A percentile compares a stretch with the other conserved stretches of the same genome.
phyloP scores from a whole-genome alignment of 2,888 invertebrate genomes.

The Eucera pruinosa region DNA sequence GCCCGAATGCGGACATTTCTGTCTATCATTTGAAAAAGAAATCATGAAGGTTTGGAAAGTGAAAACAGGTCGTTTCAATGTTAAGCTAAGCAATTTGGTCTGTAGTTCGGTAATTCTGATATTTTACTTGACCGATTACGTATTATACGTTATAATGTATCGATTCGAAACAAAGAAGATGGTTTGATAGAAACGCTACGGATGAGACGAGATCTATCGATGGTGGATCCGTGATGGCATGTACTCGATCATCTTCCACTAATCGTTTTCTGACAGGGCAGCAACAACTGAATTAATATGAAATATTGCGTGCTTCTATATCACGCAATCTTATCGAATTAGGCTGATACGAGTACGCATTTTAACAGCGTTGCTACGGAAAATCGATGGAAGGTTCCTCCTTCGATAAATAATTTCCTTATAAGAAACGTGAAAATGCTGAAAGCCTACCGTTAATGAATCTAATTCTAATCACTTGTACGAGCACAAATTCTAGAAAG shows the following conservation, averaged over 20 bases:
- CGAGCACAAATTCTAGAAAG: no score
- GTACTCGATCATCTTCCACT: slow-evolving; percentile 31
- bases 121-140: no score
- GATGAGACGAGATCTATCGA: neutral
- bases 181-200: neutral
- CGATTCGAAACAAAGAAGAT: neutral
- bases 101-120: no score
- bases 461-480: no score
- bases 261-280: slow-evolving; percentile 15
- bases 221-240: slow-evolving; percentile 4
- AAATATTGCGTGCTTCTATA: slow-evolving; percentile 49
- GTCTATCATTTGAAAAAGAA: no score
- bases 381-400: slow-evolving; percentile 10
- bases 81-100: no score
- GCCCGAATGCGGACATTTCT: no score
- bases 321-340: slow-evolving; percentile 60
- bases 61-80: no score
- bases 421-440: neutral
- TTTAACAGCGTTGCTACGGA: slow-evolving; percentile 25
- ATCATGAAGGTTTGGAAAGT: no score
- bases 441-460: neutral
- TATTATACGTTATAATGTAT: neutral
- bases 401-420: neutral
- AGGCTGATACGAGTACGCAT: slow-evolving; percentile 31
- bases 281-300: slow-evolving; percentile 24